Conservation (phyloP, 2,888 invertebrate genomes). For the Cantharis flavilabris region DNA sequence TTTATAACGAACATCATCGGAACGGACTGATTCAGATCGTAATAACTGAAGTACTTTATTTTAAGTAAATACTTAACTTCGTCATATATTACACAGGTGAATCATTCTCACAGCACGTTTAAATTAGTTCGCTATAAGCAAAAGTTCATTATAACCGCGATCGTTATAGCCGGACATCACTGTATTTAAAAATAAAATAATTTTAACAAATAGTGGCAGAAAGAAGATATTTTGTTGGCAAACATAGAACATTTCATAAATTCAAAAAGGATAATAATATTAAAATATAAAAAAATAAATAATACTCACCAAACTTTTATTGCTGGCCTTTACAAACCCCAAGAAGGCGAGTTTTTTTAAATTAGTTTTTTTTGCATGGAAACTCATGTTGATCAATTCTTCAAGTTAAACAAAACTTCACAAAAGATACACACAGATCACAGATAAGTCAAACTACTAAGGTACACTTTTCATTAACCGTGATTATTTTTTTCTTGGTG, state of each 20-base stretch:
- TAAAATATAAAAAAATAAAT: background rate
- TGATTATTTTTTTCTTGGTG: conserved; percentile 53
- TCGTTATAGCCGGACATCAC: no score
- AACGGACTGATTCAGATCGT: no score
- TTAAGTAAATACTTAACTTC: no score
- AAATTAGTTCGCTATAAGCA: no score
- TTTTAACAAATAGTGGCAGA: no score
- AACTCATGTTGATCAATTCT: conserved; percentile 39
- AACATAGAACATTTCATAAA: no score
- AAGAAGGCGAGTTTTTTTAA: conserved; percentile 75
- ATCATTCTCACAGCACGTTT: no score
- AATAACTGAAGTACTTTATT: no score
- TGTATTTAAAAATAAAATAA: no score
- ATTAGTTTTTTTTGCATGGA: conserved; percentile 57
- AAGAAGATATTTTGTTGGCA: background rate
- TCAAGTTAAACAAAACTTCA: background rate
- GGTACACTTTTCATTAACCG: background rate
- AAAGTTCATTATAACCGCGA: no score
- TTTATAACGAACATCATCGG: no score
- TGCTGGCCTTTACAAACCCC: conserved; percentile 60
- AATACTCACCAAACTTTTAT: conserved; percentile 26
- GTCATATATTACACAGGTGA: no score
- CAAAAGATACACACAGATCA: background rate
- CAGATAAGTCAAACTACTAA: background rate
- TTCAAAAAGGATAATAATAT: background rate